phyloP scores from a whole-genome alignment of 2,888 invertebrate species.

The Cotesia congregata region DNA sequence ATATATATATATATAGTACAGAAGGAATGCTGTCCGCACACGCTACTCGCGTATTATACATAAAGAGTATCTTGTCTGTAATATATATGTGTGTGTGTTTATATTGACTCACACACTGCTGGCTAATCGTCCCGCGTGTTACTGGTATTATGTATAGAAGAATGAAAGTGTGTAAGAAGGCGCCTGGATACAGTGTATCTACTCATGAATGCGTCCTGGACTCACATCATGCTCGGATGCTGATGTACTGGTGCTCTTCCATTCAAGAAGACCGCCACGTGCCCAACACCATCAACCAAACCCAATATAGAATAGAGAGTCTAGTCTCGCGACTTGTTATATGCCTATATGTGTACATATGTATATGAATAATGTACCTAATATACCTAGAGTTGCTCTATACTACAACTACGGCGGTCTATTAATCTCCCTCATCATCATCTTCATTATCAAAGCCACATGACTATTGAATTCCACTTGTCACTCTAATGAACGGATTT shows the following conservation, averaged over 20 bases:
- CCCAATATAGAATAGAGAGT: background rate
- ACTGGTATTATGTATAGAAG: constrained; percentile 37
- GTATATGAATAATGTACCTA: no score
- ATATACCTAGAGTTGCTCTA: no score
- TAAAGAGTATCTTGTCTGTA: constrained; percentile 8
- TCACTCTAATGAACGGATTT: background rate
- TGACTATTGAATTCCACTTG: background rate
- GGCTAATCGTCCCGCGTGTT: constrained; percentile 17
- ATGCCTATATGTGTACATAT: no score
- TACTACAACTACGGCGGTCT: no score
- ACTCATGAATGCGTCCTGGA: constrained; percentile 44
- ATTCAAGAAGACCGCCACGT: constrained; percentile 68
- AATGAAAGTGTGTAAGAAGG: constrained; percentile 29
- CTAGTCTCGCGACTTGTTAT: background rate
- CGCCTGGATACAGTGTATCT: background rate
- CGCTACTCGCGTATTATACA: constrained; percentile 42
- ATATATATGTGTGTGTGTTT: constrained; percentile 15
- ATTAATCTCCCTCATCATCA: background rate
- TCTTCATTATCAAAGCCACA: background rate
- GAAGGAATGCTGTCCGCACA: constrained; percentile 64
- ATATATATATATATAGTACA: constrained; percentile 55
- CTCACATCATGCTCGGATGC: constrained; percentile 40
- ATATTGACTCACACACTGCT: constrained; percentile 31
- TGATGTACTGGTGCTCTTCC: constrained; percentile 46
- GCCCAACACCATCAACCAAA: constrained; percentile 60